phyloP scores from a whole-genome alignment of 2,888 invertebrate genomes.

The Cerastoderma edule region DNA sequence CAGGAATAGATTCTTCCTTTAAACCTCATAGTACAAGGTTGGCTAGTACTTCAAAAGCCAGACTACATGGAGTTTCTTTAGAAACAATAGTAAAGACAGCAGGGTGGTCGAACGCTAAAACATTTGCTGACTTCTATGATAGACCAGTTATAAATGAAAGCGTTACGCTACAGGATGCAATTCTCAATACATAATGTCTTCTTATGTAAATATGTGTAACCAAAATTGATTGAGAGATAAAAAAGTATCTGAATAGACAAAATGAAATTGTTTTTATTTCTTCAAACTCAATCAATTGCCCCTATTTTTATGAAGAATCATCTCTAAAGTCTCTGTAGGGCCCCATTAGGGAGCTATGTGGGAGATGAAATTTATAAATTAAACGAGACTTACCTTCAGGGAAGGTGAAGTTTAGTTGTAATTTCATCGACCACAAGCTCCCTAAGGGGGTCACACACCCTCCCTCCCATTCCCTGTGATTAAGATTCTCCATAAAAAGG shows the following conservation, averaged over 20 bases:
- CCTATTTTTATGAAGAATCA: slow-evolving; percentile 13
- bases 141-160: slow-evolving; percentile 10
- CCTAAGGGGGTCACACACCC: slow-evolving; percentile 1
- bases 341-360: too few relatives aligned
- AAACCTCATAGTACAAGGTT: slow-evolving; percentile 19
- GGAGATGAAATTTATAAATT: too few relatives aligned
- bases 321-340: slow-evolving; percentile 26
- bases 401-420: too few relatives aligned
- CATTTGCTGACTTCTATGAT: slow-evolving; percentile 21
- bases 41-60: slow-evolving; percentile 20
- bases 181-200: neutral
- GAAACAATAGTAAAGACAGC: slow-evolving; percentile 26
- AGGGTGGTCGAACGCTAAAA: slow-evolving; percentile 28
- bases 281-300: too few relatives aligned
- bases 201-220: neutral
- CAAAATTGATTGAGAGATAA: too few relatives aligned
- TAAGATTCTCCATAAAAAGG: too few relatives aligned
- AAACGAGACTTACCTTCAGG: too few relatives aligned
- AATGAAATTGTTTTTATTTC: too few relatives aligned
- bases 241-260: neutral
- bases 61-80: slow-evolving; percentile 2
- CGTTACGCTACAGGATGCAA: neutral
- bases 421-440: too few relatives aligned
- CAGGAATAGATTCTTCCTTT: slow-evolving; percentile 12
- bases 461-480: neutral